phyloP scores from a whole-genome alignment of 2,888 invertebrate species.

The Mayetiola destructor region DNA sequence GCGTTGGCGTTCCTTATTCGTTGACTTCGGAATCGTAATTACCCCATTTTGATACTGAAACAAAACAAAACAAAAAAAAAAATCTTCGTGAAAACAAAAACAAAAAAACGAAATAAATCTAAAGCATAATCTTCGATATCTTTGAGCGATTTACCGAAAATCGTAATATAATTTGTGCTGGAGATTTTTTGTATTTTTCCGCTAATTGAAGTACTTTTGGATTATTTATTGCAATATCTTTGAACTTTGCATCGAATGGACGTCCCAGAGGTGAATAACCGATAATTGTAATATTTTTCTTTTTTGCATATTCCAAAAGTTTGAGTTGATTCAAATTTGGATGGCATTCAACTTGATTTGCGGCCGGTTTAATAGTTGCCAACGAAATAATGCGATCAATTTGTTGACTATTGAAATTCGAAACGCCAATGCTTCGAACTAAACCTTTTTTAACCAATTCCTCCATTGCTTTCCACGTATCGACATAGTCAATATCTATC shows the following conservation, averaged over 20 bases:
- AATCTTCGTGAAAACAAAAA: background rate
- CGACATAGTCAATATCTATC: constrained; percentile 48
- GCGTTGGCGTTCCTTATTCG: constrained; percentile 33
- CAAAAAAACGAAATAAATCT: too few species aligned
- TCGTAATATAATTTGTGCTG: constrained; percentile 56
- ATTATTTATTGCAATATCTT: constrained; percentile 36
- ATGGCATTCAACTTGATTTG: constrained; percentile 48
- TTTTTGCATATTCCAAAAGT: constrained; percentile 49
- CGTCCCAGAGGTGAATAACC: constrained; percentile 64
- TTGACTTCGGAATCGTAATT: constrained; percentile 39
- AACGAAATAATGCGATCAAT: constrained; percentile 44
- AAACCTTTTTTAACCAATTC: constrained; percentile 45
- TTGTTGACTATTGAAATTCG: constrained; percentile 62
- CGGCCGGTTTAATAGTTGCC: constrained; percentile 44
- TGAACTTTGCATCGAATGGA: constrained; percentile 38
- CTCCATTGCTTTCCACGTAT: constrained; percentile 58
- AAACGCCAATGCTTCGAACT: constrained; percentile 53
- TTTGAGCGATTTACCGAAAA: constrained; percentile 25
- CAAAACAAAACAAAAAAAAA: constrained; percentile 29
- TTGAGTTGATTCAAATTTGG: constrained; percentile 47
- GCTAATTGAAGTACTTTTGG: constrained; percentile 42
- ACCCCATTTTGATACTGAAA: constrained; percentile 39
- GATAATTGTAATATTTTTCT: constrained; percentile 48
- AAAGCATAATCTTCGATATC: background rate
- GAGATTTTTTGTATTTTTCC: constrained; percentile 47